Conservation (phyloP, 2,888 invertebrate species). For the Trilocha varians region DNA sequence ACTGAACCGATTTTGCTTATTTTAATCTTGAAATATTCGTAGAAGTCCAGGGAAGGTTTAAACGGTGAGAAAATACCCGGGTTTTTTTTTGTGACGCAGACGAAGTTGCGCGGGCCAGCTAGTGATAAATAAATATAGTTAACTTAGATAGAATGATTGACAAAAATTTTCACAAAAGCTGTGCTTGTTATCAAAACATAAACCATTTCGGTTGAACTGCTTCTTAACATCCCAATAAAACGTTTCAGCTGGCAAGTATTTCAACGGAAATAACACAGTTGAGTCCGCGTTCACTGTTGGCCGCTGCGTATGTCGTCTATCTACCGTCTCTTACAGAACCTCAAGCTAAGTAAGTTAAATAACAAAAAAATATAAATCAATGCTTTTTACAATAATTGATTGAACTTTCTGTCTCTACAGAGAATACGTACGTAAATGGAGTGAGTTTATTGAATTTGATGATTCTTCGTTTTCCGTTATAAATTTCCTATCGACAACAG, state of each 20-base stretch:
- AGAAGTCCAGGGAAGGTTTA: too few relatives aligned
- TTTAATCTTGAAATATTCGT: too few relatives aligned
- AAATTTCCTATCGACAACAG: conserved; percentile 50
- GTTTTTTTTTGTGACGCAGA: too few relatives aligned
- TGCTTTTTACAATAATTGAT: not conserved
- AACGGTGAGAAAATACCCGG: too few relatives aligned
- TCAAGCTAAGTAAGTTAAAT: conserved; percentile 66
- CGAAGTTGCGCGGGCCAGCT: too few relatives aligned
- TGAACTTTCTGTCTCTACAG: conserved; percentile 27
- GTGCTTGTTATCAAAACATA: too few relatives aligned
- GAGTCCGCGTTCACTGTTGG: conserved; percentile 77
- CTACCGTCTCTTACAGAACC: conserved; percentile 81
- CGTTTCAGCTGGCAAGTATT: conserved; percentile 72
- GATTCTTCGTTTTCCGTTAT: conserved; percentile 49
- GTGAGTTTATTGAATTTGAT: conserved; percentile 52
- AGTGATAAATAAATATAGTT: too few relatives aligned
- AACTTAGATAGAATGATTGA: too few relatives aligned
- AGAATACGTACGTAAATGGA: conserved; percentile 61
- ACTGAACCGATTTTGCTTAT: too few relatives aligned
- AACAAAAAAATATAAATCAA: not conserved
- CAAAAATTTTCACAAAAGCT: too few relatives aligned
- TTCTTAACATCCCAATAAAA: too few relatives aligned
- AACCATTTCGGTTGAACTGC: too few relatives aligned
- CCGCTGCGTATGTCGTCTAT: conserved; percentile 86
- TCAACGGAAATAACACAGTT: conserved; percentile 76